Base-by-base conservation (phyloP, 2,888 invertebrate genomes). In the Tinea semifulvella region DNA sequence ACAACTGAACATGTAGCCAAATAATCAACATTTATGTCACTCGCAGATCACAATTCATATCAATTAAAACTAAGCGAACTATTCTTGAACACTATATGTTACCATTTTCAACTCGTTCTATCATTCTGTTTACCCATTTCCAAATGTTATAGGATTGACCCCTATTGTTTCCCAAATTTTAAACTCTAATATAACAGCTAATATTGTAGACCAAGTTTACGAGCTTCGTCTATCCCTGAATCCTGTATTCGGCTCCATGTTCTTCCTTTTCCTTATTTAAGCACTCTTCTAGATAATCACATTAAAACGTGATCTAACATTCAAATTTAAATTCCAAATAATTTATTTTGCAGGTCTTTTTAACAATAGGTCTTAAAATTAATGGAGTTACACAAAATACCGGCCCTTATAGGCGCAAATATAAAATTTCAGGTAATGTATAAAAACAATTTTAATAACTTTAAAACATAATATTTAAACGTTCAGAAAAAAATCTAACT, bases 11-110 rank as follows among this genome's bases (percentile, higher is more conserved):
- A 10, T 11, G 27, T 10, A 27, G 11, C 10, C 27, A 10, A 7
- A 10, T 26, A 26, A 26, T 3, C 10, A 6, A 26, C 26, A 26
- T 31, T 14, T n/a, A n/a, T 31, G 13, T 27, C 31, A 14, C 5
- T 2, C 13, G 13, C 13, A 31, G 31, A 31, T 31, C 31, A 31
- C 31, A 31, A 27, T 31, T 31, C 13, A 31, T 31, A 31, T 31
- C 31, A 31, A 31, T 31, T 31, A 13, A 13, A 31, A 31, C 31
- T 31, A 31, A n/a, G 11, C 2, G 31, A 2, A 11, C 2, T 31
- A 31, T 31, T 31, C 31, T 31, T 31, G 31, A 14, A n/a, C n/a
- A n/a, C n/a, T n/a, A n/a, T n/a, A n/a, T n/a, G n/a, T n/a, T n/a
- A n/a, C n/a, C n/a, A n/a, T n/a, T n/a, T n/a, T n/a, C n/a, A 22